A percentile compares a stretch with the other conserved stretches of the same genome.
Evolutionary conservation across 2,113 vertebrate genomes (phyloP).

Genomic region (Lepus europaeus): DNA sequence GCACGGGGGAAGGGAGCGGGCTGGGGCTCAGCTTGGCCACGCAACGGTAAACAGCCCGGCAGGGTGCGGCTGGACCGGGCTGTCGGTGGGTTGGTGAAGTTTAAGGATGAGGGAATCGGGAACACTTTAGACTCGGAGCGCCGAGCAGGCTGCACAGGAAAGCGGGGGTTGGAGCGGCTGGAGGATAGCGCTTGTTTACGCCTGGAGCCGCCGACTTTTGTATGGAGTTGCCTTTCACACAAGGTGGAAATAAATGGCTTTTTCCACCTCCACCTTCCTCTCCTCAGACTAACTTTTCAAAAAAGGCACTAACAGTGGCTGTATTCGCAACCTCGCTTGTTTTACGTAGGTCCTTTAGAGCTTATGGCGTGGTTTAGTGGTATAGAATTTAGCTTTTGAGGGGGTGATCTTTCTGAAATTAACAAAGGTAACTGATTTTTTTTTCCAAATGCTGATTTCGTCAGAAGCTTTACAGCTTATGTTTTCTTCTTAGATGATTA

Average conservation of each 20-base stretch:
- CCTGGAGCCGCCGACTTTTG: slow-evolving; percentile 24
- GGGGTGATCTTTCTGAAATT: slow-evolving; percentile 31
- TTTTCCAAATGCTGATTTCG: neutral
- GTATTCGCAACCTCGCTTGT: neutral
- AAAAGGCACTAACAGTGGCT: neutral
- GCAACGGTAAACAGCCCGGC: slow-evolving; percentile 76
- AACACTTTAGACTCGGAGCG: neutral
- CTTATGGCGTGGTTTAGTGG: neutral
- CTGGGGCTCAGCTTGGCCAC: slow-evolving; percentile 46
- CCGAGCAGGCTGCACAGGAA: neutral
- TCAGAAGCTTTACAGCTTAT: slow-evolving; percentile 46
- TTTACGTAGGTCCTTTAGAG: slow-evolving; percentile 19
- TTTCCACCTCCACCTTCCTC: neutral
- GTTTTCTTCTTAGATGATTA: slow-evolving; percentile 42
- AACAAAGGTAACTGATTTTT: neutral
- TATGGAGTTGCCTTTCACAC: slow-evolving; percentile 67
- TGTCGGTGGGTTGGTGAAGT: slow-evolving; percentile 56
- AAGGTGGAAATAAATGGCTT: slow-evolving; percentile 59
- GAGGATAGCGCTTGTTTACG: slow-evolving; percentile 2
- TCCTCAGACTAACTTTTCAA: neutral
- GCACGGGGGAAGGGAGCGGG: slow-evolving; percentile 76
- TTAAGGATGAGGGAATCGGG: slow-evolving; percentile 19
- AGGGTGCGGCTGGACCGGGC: slow-evolving; percentile 41
- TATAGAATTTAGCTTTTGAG: slow-evolving; percentile 41
- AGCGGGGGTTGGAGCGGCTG: neutral